Evolutionary conservation across 2,888 invertebrate genomes (phyloP).

Genomic region (Apotomis betuletana): DNA sequence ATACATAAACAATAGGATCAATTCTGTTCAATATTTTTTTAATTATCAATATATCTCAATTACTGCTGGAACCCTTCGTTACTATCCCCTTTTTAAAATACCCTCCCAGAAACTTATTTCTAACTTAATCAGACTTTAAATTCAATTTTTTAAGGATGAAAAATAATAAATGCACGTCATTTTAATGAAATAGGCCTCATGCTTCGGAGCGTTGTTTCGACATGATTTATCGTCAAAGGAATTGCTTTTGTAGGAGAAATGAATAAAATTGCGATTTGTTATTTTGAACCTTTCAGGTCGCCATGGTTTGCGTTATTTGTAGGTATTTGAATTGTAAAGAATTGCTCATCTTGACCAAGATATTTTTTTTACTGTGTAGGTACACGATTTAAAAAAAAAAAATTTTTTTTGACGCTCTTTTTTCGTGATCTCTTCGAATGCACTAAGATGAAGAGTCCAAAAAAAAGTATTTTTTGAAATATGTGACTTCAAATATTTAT

Average conservation of each 20-base stretch:
- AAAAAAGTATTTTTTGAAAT: too few species aligned
- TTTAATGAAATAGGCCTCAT: conserved; percentile 9
- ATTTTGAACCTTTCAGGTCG: conserved; percentile 3
- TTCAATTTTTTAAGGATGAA: conserved; percentile 31
- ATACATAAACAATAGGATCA: too few species aligned
- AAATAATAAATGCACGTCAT: conserved; percentile 21
- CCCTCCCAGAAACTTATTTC: conserved; percentile 33
- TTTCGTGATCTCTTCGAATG: too few species aligned
- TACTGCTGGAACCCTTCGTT: neutral
- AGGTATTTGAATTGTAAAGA: too few species aligned
- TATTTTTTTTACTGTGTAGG: too few species aligned
- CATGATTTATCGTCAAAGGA: conserved; percentile 30
- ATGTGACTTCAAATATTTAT: too few species aligned
- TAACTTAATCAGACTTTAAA: conserved; percentile 24
- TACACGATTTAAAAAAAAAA: too few species aligned
- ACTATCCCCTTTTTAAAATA: neutral
- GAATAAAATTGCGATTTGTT: conserved; percentile 31
- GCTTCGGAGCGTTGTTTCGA: conserved; percentile 14
- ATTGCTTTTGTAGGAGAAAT: conserved; percentile 16
- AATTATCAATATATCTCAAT: neutral
- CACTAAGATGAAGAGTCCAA: too few species aligned
- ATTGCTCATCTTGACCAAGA: too few species aligned
- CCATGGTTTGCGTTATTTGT: neutral
- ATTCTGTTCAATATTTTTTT: too few species aligned
- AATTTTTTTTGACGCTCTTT: too few species aligned